A percentile compares a stretch with the other conserved stretches of the same genome.
Conservation (phyloP, 2,797 vertebrate species). For the Channallabes apus region DNA sequence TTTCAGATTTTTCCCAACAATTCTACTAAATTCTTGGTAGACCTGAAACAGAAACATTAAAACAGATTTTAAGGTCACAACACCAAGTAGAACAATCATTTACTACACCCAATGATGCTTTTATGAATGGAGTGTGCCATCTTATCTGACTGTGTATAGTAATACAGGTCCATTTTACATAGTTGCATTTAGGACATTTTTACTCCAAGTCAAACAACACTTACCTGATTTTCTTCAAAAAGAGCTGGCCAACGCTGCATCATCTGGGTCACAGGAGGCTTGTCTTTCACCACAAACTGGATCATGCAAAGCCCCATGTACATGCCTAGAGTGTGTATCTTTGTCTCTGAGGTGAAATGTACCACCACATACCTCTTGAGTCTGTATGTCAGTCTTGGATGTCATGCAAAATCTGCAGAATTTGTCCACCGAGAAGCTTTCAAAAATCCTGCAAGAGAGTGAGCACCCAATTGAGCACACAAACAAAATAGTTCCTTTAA, state of each 20-base stretch:
- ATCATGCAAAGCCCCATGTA: background rate
- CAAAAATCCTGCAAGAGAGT: background rate
- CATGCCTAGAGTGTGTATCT: slow-evolving; percentile 1
- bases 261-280: background rate
- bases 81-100: too few relatives aligned
- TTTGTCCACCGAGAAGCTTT: background rate
- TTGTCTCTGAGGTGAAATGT: background rate
- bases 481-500: too few relatives aligned
- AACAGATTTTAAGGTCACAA: too few relatives aligned
- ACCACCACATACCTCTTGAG: slow-evolving; percentile 11
- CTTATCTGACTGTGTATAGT: too few relatives aligned
- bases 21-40: too few relatives aligned
- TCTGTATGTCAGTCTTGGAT: background rate
- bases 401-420: slow-evolving; percentile 6
- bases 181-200: too few relatives aligned
- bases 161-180: too few relatives aligned
- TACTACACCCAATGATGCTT: too few relatives aligned
- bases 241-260: background rate
- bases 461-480: background rate
- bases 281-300: background rate
- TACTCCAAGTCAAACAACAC: too few relatives aligned
- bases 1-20: too few relatives aligned
- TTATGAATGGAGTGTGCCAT: too few relatives aligned
- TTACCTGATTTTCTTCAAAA: background rate
- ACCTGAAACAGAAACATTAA: too few relatives aligned